phyloP scores from a whole-genome alignment of 2,113 vertebrate species.

The Hippotragus niger region DNA sequence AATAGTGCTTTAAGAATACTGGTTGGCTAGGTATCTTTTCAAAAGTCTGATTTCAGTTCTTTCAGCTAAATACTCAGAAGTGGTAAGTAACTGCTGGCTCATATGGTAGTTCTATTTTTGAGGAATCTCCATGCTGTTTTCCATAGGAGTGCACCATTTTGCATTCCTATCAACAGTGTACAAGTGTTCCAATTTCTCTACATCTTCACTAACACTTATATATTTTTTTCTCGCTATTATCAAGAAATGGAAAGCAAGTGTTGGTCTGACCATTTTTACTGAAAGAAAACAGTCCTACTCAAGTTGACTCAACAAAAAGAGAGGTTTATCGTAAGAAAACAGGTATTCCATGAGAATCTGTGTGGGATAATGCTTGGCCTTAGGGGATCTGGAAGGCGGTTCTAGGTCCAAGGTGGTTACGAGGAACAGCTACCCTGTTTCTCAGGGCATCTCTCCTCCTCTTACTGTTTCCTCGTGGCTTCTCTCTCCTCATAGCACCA shows the following conservation, averaged over 20 bases:
- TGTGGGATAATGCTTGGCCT: not conserved
- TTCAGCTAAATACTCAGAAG: not conserved
- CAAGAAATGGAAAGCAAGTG: not conserved
- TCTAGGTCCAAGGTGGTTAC: not conserved
- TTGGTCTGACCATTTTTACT: not conserved
- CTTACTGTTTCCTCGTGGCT: not conserved
- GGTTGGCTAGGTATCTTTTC: not conserved
- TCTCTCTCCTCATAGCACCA: not conserved
- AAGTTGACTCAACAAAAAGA: conserved; percentile 11
- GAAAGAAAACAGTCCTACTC: not conserved
- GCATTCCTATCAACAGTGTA: not conserved
- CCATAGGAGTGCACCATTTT: not conserved
- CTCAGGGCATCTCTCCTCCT: not conserved
- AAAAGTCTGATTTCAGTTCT: not conserved
- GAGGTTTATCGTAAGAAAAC: not conserved
- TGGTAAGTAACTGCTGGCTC: not conserved
- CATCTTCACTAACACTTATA: not conserved
- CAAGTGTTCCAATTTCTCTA: not conserved
- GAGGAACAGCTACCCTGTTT: not conserved
- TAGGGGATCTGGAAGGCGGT: not conserved
- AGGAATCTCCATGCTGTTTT: not conserved
- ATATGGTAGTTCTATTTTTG: not conserved
- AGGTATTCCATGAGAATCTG: not conserved
- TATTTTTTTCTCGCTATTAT: not conserved
- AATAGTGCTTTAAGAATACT: not conserved